Conservation (phyloP, 2,888 invertebrate species). For the Cryptus viduatorius region DNA sequence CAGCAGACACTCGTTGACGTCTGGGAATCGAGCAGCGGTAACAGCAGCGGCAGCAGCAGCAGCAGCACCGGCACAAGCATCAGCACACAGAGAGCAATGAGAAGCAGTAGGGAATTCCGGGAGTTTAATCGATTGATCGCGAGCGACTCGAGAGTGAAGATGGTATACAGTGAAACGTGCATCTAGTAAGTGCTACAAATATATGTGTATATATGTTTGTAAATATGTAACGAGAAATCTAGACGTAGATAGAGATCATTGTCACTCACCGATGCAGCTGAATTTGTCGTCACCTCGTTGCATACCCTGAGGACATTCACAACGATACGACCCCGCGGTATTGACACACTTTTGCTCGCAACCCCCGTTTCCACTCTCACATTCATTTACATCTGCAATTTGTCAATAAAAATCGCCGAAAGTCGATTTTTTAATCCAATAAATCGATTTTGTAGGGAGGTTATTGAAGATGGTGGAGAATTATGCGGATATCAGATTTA, state of each 20-base stretch:
- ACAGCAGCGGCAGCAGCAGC: slow-evolving; percentile 42
- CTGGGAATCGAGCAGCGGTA: slow-evolving; percentile 76
- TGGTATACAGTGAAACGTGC: slow-evolving; percentile 54
- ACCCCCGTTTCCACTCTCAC: slow-evolving; percentile 77
- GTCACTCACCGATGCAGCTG: slow-evolving; percentile 78
- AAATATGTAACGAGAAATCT: background rate
- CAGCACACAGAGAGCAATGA: slow-evolving; percentile 64
- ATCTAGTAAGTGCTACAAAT: slow-evolving; percentile 16
- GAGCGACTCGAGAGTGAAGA: slow-evolving; percentile 43
- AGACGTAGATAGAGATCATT: background rate
- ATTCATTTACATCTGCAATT: slow-evolving; percentile 79
- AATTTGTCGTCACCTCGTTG: slow-evolving; percentile 77
- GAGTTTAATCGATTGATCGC: slow-evolving; percentile 52
- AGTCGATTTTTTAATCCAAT: background rate
- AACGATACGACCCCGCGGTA: slow-evolving; percentile 88
- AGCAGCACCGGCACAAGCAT: slow-evolving; percentile 46
- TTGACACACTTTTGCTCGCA: slow-evolving; percentile 88
- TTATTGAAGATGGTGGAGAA: background rate
- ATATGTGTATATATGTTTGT: background rate
- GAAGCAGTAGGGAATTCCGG: slow-evolving; percentile 57
- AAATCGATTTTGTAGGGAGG: slow-evolving; percentile 8
- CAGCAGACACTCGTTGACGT: slow-evolving; percentile 88
- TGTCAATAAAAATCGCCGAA: background rate
- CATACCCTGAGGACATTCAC: slow-evolving; percentile 82
- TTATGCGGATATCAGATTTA: background rate